A percentile compares a stretch with the other conserved stretches of the same genome.
phyloP scores from a whole-genome alignment of 2,797 vertebrate species.

The Xerus rutilus region DNA sequence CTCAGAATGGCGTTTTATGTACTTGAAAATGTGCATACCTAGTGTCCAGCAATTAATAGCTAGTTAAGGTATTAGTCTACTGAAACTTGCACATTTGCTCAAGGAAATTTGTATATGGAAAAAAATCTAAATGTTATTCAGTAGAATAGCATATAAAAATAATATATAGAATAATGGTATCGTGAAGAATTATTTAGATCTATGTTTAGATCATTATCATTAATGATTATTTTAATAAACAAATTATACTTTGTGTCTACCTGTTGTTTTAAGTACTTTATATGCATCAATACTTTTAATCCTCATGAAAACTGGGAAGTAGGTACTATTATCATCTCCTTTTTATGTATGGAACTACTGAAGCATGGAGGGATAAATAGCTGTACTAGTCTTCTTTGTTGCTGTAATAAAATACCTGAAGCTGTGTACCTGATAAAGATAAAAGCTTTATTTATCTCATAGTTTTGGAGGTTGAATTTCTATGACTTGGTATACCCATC shows the following conservation, averaged over 20 bases:
- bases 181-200: neutral
- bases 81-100: neutral
- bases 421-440: neutral
- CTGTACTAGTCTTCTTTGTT: neutral
- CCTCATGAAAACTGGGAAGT: neutral
- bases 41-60: neutral
- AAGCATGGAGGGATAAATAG: neutral
- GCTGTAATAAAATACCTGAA: neutral
- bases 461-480: neutral
- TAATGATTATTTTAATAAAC: neutral
- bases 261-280: slow-evolving; percentile 33
- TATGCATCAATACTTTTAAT: slow-evolving; percentile 35
- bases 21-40: slow-evolving; percentile 6
- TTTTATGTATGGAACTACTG: neutral
- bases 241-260: neutral
- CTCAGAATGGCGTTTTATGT: neutral
- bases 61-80: neutral
- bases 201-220: slow-evolving; percentile 37
- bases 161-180: neutral
- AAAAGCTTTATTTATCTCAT: neutral
- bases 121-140: neutral
- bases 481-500: neutral
- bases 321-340: neutral
- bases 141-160: neutral
- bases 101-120: neutral